Conservation (phyloP, 2,888 invertebrate genomes). For the Sinelater perroti region DNA sequence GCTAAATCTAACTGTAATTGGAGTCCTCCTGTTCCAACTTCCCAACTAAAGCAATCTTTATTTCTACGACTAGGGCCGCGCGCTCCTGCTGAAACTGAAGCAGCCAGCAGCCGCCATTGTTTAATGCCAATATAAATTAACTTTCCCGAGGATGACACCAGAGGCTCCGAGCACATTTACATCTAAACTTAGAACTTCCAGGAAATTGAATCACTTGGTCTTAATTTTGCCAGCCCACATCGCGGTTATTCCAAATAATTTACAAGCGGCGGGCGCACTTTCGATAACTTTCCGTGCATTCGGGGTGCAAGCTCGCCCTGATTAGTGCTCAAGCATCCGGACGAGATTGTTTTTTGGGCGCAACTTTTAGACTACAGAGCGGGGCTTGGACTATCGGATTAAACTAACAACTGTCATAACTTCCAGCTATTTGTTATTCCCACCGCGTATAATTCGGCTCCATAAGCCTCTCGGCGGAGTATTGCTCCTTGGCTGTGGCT, state of each 20-base stretch:
- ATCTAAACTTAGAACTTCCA: slow-evolving; percentile 33
- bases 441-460: slow-evolving; percentile 11
- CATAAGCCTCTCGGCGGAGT: background rate
- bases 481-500: slow-evolving; percentile 4
- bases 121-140: no score
- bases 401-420: slow-evolving; percentile 23
- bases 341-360: no score
- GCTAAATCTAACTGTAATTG: no score
- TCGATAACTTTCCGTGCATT: no score
- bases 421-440: slow-evolving; percentile 16
- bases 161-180: background rate
- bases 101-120: no score
- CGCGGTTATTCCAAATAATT: slow-evolving; percentile 29
- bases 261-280: slow-evolving; percentile 25
- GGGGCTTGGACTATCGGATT: slow-evolving; percentile 20
- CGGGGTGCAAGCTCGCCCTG: no score
- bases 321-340: no score
- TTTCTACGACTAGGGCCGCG: no score
- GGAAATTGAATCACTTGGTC: slow-evolving; percentile 36
- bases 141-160: no score
- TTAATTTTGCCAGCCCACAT: slow-evolving; percentile 33
- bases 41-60: no score
- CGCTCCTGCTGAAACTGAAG: no score
- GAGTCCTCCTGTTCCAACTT: no score
- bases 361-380: slow-evolving; percentile 11